phyloP scores from a whole-genome alignment of 2,888 invertebrate genomes.

The Hanleya hanleyi region DNA sequence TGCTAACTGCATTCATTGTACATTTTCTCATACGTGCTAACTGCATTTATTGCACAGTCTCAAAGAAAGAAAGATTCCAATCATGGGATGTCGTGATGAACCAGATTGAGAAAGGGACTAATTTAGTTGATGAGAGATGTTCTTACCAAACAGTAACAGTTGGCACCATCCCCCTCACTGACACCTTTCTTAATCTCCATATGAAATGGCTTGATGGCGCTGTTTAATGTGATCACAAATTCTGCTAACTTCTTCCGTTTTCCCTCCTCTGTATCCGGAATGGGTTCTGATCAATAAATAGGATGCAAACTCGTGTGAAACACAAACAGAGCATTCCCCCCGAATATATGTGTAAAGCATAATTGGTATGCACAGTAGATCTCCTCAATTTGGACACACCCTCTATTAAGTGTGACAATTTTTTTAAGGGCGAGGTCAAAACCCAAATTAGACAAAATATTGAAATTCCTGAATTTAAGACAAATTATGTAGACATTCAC shows the following conservation, averaged over 20 bases:
- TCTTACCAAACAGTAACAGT: constrained; percentile 65
- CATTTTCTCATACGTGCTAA: no score
- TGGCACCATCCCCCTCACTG: constrained; percentile 64
- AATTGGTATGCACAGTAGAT: no score
- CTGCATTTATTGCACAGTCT: neutral
- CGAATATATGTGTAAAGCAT: no score
- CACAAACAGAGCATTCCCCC: no score
- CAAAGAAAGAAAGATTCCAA: neutral
- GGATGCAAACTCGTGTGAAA: no score
- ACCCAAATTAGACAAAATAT: no score
- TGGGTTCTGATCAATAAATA: constrained; percentile 23
- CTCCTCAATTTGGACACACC: no score
- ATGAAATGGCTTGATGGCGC: constrained; percentile 56
- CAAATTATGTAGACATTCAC: no score
- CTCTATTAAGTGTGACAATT: no score
- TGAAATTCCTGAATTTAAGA: no score
- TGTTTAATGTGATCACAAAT: constrained; percentile 64
- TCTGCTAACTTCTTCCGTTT: constrained; percentile 42
- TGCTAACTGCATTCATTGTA: no score
- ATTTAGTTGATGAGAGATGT: neutral
- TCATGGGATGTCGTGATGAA: neutral
- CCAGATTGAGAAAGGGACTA: neutral
- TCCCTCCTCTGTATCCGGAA: constrained; percentile 42
- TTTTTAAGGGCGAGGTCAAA: no score
- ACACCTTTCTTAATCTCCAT: constrained; percentile 69